Conservation (phyloP, 2,888 invertebrate genomes). For the Dromius quadrimaculatus region DNA sequence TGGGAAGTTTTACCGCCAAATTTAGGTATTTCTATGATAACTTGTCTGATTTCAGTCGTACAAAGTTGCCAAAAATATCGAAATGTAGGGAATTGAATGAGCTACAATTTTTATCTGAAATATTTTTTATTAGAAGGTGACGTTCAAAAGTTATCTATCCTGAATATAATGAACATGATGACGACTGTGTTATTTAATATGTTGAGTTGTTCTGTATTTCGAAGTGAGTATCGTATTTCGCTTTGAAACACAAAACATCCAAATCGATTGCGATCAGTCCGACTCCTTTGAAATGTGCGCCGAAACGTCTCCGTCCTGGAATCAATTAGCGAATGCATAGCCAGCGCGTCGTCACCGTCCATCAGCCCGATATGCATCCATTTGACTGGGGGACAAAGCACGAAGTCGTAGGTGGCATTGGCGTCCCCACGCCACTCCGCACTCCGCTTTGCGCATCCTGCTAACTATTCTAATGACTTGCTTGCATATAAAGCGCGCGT, state of each 20-base stretch:
- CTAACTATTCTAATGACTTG: conserved; percentile 63
- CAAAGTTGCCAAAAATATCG: too few relatives aligned
- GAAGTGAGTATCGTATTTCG: too few relatives aligned
- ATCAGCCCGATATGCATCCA: conserved; percentile 47
- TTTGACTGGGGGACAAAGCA: conserved; percentile 12
- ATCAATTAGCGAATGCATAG: conserved; percentile 2
- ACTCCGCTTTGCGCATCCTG: conserved; percentile 55
- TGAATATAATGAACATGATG: too few relatives aligned
- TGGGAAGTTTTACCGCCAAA: too few relatives aligned
- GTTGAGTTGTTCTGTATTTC: too few relatives aligned
- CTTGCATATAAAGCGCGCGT: conserved; percentile 64
- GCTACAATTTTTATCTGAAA: too few relatives aligned
- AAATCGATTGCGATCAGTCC: neutral
- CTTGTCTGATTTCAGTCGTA: too few relatives aligned
- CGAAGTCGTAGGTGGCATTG: conserved; percentile 30
- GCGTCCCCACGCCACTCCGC: conserved; percentile 53
- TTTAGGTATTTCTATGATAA: too few relatives aligned
- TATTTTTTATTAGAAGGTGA: too few relatives aligned
- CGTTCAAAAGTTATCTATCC: too few relatives aligned
- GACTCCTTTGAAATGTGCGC: neutral
- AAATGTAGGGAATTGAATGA: too few relatives aligned
- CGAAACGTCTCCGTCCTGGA: neutral
- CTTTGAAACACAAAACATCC: neutral
- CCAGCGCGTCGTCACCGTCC: conserved; percentile 30
- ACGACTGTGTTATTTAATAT: too few relatives aligned